Conservation (phyloP, 2,797 vertebrate genomes). For the Neopelma chrysocephalum region DNA sequence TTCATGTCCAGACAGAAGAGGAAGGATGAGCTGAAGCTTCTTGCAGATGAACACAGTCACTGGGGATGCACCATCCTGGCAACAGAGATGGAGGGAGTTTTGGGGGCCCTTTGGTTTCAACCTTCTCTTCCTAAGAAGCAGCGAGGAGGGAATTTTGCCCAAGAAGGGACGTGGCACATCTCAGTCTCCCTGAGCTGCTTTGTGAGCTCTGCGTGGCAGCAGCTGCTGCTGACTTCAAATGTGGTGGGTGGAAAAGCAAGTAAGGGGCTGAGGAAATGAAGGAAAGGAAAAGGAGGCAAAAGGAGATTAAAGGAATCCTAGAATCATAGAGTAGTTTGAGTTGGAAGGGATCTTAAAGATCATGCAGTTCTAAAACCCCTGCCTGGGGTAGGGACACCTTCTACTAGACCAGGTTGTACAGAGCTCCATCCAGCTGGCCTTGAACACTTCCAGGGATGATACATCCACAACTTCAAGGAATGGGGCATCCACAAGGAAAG, state of each 20-base stretch:
- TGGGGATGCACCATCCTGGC: neutral
- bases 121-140: neutral
- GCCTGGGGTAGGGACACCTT: neutral
- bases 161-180: fast-evolving
- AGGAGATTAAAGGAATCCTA: neutral
- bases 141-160: neutral
- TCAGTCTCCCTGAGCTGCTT: neutral
- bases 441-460: neutral
- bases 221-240: neutral
- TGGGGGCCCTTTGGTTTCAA: neutral
- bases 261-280: neutral
- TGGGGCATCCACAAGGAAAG: neutral
- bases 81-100: neutral
- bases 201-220: neutral
- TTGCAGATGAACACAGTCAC: neutral
- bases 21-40: neutral
- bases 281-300: neutral
- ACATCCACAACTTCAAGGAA: neutral
- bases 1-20: neutral
- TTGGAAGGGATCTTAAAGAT: neutral
- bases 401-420: neutral
- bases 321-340: neutral
- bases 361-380: neutral
- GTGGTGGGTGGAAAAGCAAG: neutral
- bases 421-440: neutral